Evolutionary conservation across 2,888 invertebrate genomes (phyloP), one percentile per base, ranked within the genome.

Genomic region (Antheraea assamensis): DNA sequence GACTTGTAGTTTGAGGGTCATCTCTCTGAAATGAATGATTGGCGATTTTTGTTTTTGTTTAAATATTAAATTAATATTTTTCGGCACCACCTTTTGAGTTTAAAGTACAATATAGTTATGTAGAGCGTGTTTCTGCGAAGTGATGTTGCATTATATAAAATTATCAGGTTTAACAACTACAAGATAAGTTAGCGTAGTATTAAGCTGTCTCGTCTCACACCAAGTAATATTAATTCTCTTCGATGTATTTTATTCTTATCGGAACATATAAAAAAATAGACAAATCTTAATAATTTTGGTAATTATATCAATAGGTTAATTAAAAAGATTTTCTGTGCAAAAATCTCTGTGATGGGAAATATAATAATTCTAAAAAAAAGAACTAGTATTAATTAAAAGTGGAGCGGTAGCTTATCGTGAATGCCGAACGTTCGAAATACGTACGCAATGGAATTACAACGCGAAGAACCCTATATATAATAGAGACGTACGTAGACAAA

Each of bases 91-190:
- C 93, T 93, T n/a, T 93, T 94, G 90, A 91, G 90, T 93, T 71
- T 93, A 93, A 93, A 94, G 94, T 94, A 93, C 94, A 94, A 94
- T 87, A 88, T 93, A 93, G 93, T 89, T 92, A 86, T 90, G 87
- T 87, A 88, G 88, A 88, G 85, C 86, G 88, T 89, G 88, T 90
- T 90, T 90, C 92, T 73, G 73, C 73, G 70, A 70, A 73, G 42
- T 66, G 68, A 55, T 72, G 72, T 87, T 88, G 66, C 89, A 66
- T 66, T 61, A 61, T 31, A 68, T 61, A 31, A 68, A 21, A n/a
- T 35, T 68, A 92, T 93, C 91, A 89, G 88, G 84, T 87, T 35
- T 88, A 87, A 85, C 83, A 85, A 84, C 85, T 92, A 91, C 90
- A 90, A 83, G 84, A 88, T 91, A 91, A 92, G 90, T 89, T 91